Conservation (phyloP, 2,797 vertebrate species). For the Saxicola maurus region DNA sequence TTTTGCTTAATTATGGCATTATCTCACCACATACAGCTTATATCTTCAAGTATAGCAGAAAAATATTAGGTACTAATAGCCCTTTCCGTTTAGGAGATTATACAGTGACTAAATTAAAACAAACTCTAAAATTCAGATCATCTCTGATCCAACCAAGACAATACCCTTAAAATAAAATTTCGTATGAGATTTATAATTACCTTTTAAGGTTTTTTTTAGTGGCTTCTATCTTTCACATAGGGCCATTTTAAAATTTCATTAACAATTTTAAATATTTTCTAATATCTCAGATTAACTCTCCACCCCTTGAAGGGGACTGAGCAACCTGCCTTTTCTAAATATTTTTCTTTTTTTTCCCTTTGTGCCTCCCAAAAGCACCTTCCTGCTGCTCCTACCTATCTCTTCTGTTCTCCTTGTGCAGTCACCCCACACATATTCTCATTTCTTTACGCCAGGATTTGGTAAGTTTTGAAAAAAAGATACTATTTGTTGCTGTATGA, state of each 20-base stretch:
- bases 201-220: neutral
- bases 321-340: neutral
- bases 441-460: neutral
- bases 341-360: neutral
- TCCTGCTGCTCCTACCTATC: neutral
- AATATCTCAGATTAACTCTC: neutral
- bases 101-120: neutral
- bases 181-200: neutral
- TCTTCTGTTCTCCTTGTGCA: neutral
- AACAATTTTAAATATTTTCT: neutral
- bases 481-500: neutral
- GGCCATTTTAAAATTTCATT: neutral
- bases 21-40: neutral
- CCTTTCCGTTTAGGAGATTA: neutral
- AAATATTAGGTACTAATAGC: neutral
- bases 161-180: neutral
- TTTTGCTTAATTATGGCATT: neutral
- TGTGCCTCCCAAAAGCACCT: neutral
- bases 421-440: neutral
- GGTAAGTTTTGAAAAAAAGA: neutral
- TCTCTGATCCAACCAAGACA: neutral
- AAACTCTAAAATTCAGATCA: neutral
- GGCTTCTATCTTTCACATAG: neutral
- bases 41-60: neutral
- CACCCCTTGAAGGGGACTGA: rapidly evolving